Evolutionary conservation across 2,797 vertebrate genomes (phyloP).

Genomic region (Fistularia commersonii): DNA sequence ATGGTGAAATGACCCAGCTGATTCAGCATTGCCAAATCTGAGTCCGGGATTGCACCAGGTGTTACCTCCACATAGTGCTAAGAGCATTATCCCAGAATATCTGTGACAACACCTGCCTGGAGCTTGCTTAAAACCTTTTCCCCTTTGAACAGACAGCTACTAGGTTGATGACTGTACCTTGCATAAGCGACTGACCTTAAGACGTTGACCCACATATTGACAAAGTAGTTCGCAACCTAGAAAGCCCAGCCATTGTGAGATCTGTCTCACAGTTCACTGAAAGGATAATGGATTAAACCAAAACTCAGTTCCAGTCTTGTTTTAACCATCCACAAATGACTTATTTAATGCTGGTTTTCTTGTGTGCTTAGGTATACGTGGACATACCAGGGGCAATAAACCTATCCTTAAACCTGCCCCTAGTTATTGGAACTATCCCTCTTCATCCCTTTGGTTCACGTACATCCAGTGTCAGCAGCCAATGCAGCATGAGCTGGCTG

Average conservation of each 20-base stretch:
- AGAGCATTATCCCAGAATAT: slow-evolving; percentile 73
- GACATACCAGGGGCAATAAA: slow-evolving; percentile 99
- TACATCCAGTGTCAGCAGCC: slow-evolving; percentile 98
- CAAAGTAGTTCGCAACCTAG: too few species aligned
- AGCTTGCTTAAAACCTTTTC: slow-evolving; percentile 57
- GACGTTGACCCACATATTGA: slow-evolving; percentile 48
- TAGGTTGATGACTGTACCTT: slow-evolving; percentile 16
- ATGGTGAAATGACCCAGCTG: slow-evolving; percentile 21
- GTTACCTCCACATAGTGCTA: slow-evolving; percentile 61
- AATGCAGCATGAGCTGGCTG: slow-evolving; percentile 98
- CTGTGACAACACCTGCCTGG: slow-evolving; percentile 57
- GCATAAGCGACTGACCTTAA: slow-evolving; percentile 29
- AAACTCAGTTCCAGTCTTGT: too few species aligned
- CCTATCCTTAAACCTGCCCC: slow-evolving; percentile 92
- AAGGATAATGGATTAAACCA: too few species aligned
- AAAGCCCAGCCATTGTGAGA: too few species aligned
- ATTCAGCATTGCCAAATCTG: slow-evolving; percentile 48
- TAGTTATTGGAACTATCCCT: slow-evolving; percentile 98
- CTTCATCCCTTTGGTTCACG: slow-evolving; percentile 95
- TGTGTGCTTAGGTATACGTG: slow-evolving; percentile 86
- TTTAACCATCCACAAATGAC: slow-evolving; percentile 3
- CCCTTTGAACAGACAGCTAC: slow-evolving; percentile 40
- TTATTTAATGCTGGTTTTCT: slow-evolving; percentile 40
- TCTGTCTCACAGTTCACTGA: too few species aligned
- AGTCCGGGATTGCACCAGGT: slow-evolving; percentile 51